These are phyloP conservation scores for Charadrius vociferus DNA, from an alignment of 2,113 vertebrate species.

Conservation along the genomic window DNA sequence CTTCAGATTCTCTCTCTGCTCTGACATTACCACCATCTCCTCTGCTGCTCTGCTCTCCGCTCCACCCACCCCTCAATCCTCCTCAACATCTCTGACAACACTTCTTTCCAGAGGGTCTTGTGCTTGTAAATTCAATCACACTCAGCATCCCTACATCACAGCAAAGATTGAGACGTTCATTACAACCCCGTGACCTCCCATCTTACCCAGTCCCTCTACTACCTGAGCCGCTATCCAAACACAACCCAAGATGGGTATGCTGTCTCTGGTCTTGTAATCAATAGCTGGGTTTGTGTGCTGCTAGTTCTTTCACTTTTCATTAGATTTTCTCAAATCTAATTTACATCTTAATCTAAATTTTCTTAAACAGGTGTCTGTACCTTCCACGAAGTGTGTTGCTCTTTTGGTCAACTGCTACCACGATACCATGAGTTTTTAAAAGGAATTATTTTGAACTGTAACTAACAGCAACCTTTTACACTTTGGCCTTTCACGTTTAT, in stretches of 20 bases:
- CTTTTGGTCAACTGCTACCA: neutral
- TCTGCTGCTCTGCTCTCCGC: neutral
- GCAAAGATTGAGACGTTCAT: neutral
- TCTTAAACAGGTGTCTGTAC: neutral
- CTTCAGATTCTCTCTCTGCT: neutral
- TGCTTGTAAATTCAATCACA: neutral
- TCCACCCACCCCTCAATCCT: neutral
- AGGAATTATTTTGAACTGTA: neutral
- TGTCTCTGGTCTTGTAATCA: neutral
- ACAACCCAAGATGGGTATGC: neutral
- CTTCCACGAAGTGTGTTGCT: accelerated
- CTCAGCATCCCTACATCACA: neutral
- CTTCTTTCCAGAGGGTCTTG: neutral
- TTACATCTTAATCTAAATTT: neutral
- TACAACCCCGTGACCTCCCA: neutral
- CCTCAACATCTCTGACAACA: neutral
- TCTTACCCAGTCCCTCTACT: neutral
- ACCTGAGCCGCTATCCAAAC: neutral
- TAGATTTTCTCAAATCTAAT: neutral
- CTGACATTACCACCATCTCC: neutral
- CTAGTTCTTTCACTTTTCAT: neutral
- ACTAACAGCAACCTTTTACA: neutral
- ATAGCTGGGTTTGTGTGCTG: neutral
- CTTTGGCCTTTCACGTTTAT: neutral
- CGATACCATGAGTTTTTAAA: neutral